Conservation (phyloP, 2,113 vertebrate genomes). For the Silurus glanis region DNA sequence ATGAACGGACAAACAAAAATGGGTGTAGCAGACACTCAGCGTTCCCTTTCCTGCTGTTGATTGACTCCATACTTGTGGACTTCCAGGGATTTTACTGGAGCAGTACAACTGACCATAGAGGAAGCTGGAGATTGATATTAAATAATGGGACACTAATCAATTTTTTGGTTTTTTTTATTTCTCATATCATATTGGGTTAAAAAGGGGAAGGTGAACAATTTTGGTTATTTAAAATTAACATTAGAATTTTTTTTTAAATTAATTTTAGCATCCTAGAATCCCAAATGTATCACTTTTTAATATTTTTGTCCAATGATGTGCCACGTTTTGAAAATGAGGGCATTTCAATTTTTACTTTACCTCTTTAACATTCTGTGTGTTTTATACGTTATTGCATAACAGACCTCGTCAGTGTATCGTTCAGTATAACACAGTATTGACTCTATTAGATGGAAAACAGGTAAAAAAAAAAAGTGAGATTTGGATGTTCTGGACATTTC, state of each 20-base stretch:
- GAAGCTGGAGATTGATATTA: background rate
- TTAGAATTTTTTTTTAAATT: background rate
- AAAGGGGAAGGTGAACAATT: background rate
- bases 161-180: background rate
- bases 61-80: background rate
- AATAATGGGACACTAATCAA: too few relatives aligned
- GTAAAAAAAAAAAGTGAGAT: background rate
- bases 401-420: background rate
- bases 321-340: background rate
- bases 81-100: background rate
- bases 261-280: background rate
- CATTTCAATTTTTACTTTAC: background rate
- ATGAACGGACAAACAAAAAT: background rate
- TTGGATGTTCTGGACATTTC: background rate
- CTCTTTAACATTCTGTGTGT: background rate
- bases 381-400: background rate
- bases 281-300: background rate
- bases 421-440: background rate
- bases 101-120: background rate
- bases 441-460: background rate
- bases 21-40: background rate
- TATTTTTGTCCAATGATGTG: background rate
- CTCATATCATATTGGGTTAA: background rate
- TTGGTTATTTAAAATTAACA: background rate
- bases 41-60: background rate